phyloP scores from a whole-genome alignment of 2,797 vertebrate genomes.

The Phylloscopus collybita region DNA sequence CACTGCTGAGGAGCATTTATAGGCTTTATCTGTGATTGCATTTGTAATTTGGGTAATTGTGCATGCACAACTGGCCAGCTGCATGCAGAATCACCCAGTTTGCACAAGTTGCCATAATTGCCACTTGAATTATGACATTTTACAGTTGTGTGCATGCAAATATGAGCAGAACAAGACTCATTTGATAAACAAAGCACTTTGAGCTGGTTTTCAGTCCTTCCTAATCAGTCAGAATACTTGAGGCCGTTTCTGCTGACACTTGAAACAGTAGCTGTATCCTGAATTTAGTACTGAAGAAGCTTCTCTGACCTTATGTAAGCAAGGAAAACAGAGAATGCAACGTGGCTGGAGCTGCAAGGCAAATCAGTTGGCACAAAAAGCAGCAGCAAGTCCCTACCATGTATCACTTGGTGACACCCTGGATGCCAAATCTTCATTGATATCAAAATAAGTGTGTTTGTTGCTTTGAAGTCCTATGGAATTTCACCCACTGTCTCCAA shows the following conservation, averaged over 20 bases:
- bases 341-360: not conserved
- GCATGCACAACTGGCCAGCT: slow-evolving; percentile 73
- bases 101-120: slow-evolving; percentile 50
- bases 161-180: not conserved
- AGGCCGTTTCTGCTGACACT: slow-evolving; percentile 37
- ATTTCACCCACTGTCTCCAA: not conserved
- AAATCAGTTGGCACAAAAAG: not conserved
- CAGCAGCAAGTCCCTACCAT: not conserved
- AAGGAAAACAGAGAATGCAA: not conserved
- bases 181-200: slow-evolving; percentile 41
- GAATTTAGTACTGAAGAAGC: not conserved
- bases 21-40: slow-evolving; percentile 47
- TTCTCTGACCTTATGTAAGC: not conserved
- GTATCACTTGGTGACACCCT: not conserved
- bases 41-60: slow-evolving; percentile 67
- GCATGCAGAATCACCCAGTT: slow-evolving; percentile 54
- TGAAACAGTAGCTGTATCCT: not conserved
- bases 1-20: not conserved
- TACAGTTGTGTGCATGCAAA: slow-evolving; percentile 50
- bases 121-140: slow-evolving; percentile 57
- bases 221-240: slow-evolving; percentile 33
- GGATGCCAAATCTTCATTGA: not conserved
- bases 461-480: not conserved
- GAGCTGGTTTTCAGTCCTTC: slow-evolving; percentile 31
- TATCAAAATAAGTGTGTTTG: not conserved